These are phyloP conservation scores for Pardosa pseudoannulata DNA, from an alignment of 2,888 invertebrate species.

Conservation along the genomic window DNA sequence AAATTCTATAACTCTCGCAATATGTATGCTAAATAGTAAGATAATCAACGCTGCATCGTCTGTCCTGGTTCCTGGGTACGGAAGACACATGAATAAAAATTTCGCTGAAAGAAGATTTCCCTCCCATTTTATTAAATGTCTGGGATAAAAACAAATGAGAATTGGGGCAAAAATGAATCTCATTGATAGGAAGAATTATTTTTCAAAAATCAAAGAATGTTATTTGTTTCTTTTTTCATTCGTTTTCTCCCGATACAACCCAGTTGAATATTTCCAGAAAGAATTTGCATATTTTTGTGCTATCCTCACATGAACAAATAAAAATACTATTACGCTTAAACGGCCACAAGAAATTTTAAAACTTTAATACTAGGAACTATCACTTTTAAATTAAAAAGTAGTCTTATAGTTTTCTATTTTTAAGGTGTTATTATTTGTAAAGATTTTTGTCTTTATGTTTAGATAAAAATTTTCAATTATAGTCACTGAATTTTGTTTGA, in stretches of 20 bases:
- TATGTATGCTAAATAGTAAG: conserved; percentile 59
- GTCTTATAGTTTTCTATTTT: too few species aligned
- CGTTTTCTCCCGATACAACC: not conserved
- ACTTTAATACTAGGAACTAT: too few species aligned
- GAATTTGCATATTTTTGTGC: conserved; percentile 51
- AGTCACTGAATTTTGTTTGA: too few species aligned
- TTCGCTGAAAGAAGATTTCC: not conserved
- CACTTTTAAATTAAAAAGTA: too few species aligned
- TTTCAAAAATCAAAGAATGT: not conserved
- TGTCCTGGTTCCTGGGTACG: not conserved
- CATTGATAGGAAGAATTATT: conserved; percentile 27
- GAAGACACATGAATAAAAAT: conserved; percentile 50
- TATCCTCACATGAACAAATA: not conserved
- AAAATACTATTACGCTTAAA: not conserved
- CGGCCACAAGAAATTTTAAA: too few species aligned
- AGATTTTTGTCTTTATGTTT: too few species aligned
- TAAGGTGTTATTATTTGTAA: too few species aligned
- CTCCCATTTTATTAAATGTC: conserved; percentile 48
- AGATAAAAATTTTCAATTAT: too few species aligned
- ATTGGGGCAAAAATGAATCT: conserved; percentile 34
- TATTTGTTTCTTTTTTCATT: conserved; percentile 32
- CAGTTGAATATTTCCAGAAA: conserved; percentile 6
- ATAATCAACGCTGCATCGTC: conserved; percentile 52
- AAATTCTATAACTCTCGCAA: conserved; percentile 61
- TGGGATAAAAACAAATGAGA: conserved; percentile 42